Percentiles rank a stretch among this genome's conserved stretches.
Conservation (phyloP, 1,140 invertebrate genomes). For the Apis mellifera region Amel_HAv3.1 CM009938.2:3002001-3002500, state of each 20-base stretch:
- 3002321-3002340: neutral
- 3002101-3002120: conserved; percentile 40
- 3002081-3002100: neutral
- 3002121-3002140: conserved; percentile 12
- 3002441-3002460: neutral
- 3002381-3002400: neutral
- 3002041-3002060: conserved; percentile 44
- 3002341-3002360: conserved; percentile 9
- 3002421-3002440: neutral
- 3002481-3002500: too few relatives aligned
- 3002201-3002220: conserved; percentile 37
- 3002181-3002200: conserved; percentile 44
- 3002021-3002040: conserved; percentile 23
- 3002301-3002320: conserved; percentile 24
- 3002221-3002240: conserved; percentile 24
- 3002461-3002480: too few relatives aligned
- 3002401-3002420: neutral
- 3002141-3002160: neutral
- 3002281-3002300: neutral
- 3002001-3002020: conserved; percentile 42
- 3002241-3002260: conserved; percentile 14
- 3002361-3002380: neutral
- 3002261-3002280: neutral
- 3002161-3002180: conserved; percentile 47
- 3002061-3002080: neutral